These are phyloP conservation scores for Cisticola juncidis DNA, from an alignment of 2,113 vertebrate species.

Conservation along the genomic window DNA sequence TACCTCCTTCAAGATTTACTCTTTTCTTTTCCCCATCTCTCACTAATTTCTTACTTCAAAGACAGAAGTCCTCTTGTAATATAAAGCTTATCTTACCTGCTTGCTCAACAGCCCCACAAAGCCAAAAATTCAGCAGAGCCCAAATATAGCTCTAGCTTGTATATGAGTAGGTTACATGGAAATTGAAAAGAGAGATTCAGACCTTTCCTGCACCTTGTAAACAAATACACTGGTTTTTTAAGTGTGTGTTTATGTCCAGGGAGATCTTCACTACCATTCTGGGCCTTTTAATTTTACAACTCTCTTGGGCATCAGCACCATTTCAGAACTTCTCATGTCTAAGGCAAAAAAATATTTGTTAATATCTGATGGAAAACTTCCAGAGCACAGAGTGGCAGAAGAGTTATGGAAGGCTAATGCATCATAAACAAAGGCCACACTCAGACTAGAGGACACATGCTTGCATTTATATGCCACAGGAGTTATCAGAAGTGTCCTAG, in stretches of 20 bases:
- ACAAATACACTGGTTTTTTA: not conserved
- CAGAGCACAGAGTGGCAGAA: not conserved
- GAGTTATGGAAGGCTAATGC: not conserved
- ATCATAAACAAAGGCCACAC: rapidly evolving
- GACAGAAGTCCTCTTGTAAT: not conserved
- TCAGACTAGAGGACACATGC: not conserved
- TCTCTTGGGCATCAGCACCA: not conserved
- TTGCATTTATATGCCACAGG: not conserved
- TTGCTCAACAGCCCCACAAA: not conserved
- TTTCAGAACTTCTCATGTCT: not conserved
- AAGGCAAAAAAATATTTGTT: not conserved
- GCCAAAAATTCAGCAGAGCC: not conserved
- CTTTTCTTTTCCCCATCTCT: not conserved
- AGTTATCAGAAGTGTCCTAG: not conserved
- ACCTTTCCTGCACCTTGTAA: not conserved
- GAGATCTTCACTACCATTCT: not conserved
- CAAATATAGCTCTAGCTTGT: not conserved
- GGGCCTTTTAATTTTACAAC: not conserved
- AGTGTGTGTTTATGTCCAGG: not conserved
- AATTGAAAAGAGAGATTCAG: not conserved
- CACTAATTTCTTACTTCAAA: not conserved
- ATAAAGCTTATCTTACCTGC: not conserved
- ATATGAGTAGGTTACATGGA: not conserved
- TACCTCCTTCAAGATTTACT: not conserved
- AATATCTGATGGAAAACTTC: not conserved